Evolutionary conservation across 2,888 invertebrate genomes (phyloP), one percentile per base, ranked within the genome.

Genomic region (Osmoderma eremita): DNA sequence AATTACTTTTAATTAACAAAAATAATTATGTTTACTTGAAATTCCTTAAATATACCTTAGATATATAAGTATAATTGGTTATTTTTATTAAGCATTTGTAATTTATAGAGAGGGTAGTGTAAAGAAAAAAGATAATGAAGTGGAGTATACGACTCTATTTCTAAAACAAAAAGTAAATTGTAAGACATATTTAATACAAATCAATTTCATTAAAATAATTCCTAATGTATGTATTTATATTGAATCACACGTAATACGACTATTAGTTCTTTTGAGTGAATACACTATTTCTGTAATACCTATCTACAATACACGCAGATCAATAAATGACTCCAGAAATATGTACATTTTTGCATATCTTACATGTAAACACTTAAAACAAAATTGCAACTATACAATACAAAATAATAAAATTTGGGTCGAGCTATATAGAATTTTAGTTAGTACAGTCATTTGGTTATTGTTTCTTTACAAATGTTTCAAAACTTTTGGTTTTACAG

Each of bases 111-210:
- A 1, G 10, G 5, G 30, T 1, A 30, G 6, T 30, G 10, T 30
- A 5, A 30, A 30, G n/a, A 30, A 30, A 5, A 10, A 45, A 2
- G 10, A 18, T 8, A 17, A 48, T 18, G 8, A 48, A 20, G 12
- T 48, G 3, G 18, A 45, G 18, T 48, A 48, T 20, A 48, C 10
- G 18, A 20, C 20, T 20, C 20, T 30, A 30, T 58, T 58, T 58
- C 24, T 58, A 30, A 13, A 58, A 58, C 56, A 42, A 22, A 58
- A 58, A 58, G 18, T 20, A 41, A 58, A 56, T 13, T 38, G 22
- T 58, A 42, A 58, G 39, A 58, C 56, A 58, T 54, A 39, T 22
- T 56, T 39, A 56, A 56, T 58, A 58, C 42, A 45, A 58, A 24
- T 58, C 30, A 22, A 30, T 58, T 18, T 13, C 58, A 45, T 58